A percentile compares a stretch with the other conserved stretches of the same genome.
Conservation (phyloP, 2,888 invertebrate genomes). For the Spilosoma lubricipeda region DNA sequence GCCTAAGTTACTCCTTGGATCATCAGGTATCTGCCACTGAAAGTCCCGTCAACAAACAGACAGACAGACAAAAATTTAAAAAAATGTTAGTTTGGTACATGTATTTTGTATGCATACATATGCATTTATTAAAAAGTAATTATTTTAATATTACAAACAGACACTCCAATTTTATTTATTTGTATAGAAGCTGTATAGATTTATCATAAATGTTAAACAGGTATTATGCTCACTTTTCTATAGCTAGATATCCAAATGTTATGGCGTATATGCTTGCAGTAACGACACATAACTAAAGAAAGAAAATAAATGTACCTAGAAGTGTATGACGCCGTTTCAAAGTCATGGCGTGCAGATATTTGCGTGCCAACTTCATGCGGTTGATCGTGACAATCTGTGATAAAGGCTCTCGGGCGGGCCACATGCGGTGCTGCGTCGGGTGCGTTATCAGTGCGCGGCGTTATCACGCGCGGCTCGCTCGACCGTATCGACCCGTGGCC, state of each 20-base stretch:
- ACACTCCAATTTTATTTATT: too few relatives aligned
- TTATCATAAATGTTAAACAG: background rate
- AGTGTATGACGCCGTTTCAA: conserved; percentile 18
- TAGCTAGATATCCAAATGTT: background rate
- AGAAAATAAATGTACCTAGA: background rate
- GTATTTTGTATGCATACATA: too few relatives aligned
- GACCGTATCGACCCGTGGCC: conserved; percentile 13
- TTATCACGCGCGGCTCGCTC: conserved; percentile 14
- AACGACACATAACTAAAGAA: background rate
- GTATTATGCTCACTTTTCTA: background rate
- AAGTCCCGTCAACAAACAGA: too few relatives aligned
- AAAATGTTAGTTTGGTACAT: too few relatives aligned
- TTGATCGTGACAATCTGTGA: conserved; percentile 37
- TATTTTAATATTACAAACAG: too few relatives aligned
- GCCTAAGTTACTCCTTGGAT: too few relatives aligned
- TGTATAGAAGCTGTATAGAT: too few relatives aligned
- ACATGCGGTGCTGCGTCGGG: conserved; percentile 10
- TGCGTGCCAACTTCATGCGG: conserved; percentile 42
- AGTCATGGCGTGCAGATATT: conserved; percentile 19
- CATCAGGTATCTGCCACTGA: too few relatives aligned
- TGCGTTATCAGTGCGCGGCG: conserved; percentile 13
- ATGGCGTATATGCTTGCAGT: background rate
- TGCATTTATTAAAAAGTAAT: too few relatives aligned
- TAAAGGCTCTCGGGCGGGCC: conserved; percentile 43
- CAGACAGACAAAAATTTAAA: too few relatives aligned